Base-by-base conservation (phyloP, 1,140 invertebrate genomes). In the Scaptomyza hsui region DNA sequence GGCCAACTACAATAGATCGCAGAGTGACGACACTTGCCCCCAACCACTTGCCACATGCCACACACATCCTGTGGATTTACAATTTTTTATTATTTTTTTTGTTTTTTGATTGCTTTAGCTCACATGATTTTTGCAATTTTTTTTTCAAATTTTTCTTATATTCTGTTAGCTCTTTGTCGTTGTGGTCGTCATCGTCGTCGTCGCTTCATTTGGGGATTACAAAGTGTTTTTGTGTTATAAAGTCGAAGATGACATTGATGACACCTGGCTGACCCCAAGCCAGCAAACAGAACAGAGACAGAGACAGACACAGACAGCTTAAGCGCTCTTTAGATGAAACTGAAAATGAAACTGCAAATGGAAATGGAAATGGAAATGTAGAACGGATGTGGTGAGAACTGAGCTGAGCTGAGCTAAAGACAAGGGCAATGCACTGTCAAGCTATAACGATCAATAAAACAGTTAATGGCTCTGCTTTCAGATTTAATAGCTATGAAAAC, bases 181-280 rank as follows among this genome's bases (percentile, higher is more conserved):
- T 10, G 7, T n/a, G n/a, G 16, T 13, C 32, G 4, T 37, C 16
- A 47, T 60, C 59, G 41, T 61, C 65, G 72, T 72, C 72, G 81
- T 75, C 75, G 82, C 82, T 86, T 89, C 82, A 86, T 86, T 86
- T 89, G 83, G 82, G 82, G 82, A 86, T 86, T 86, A 86, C 82
- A 86, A 86, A 86, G 82, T 86, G 82, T 88, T 86, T 86, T 86
- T 86, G 82, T 88, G 82, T 88, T 88, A 86, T 86, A 86, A 86
- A 86, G 82, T 86, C 82, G 82, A 86, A 86, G 82, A 86, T 88
- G 82, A 86, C 82, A 86, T 88, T 75, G 82, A 86, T 86, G 82
- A 86, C 82, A 86, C 82, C 82, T 86, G 82, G 76, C 64, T 70
- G 75, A 82, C 82, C 74, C 77, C 70, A 70, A 26, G 60, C 51